phyloP scores from a whole-genome alignment of 2,113 vertebrate genomes.

The Corythoichthys intestinalis region DNA sequence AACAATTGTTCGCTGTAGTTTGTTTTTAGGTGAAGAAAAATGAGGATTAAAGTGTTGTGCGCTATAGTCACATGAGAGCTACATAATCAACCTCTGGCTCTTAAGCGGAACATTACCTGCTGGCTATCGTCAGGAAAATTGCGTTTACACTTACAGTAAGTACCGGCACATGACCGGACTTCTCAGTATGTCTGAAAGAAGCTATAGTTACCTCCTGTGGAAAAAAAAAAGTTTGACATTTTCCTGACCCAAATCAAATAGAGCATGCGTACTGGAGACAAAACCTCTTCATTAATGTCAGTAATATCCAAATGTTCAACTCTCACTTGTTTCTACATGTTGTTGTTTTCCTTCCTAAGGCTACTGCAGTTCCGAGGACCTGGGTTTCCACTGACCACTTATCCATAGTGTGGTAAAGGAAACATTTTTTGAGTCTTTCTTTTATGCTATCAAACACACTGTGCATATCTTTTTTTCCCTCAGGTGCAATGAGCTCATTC shows the following conservation, averaged over 20 bases:
- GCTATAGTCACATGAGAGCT: no score
- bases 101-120: no score
- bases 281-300: neutral
- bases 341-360: conserved; percentile 65
- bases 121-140: no score
- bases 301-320: no score
- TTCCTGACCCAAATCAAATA: neutral
- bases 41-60: no score
- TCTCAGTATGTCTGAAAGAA: no score
- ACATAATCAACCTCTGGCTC: no score
- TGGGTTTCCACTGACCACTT: conserved; percentile 97
- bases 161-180: no score
- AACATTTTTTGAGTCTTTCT: neutral
- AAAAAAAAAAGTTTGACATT: neutral
- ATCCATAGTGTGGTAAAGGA: conserved; percentile 91
- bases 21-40: no score
- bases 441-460: neutral
- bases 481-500: conserved; percentile 95
- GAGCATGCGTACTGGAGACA: neutral
- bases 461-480: conserved; percentile 7
- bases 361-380: conserved; percentile 86
- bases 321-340: neutral
- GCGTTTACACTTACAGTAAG: no score
- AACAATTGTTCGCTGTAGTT: no score
- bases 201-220: neutral